Evolutionary conservation across 2,888 invertebrate species (phyloP), one percentile per base, ranked within the genome.

Genomic region (Agrochola lota): DNA sequence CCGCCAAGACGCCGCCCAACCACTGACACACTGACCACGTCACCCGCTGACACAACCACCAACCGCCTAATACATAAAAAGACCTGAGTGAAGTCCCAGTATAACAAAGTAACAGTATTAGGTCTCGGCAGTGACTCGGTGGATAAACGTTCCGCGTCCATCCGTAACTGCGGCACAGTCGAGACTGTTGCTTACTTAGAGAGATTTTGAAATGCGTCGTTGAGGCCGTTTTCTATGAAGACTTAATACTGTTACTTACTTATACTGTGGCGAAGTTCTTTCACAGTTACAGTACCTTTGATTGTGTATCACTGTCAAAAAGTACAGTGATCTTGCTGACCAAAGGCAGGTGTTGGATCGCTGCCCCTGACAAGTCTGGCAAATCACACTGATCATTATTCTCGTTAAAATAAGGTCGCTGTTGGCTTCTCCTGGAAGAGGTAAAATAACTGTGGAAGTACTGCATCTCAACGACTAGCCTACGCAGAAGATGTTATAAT

Each of bases 1-100:
- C 95, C 93, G 95, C 97, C 95, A 96, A 97, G 97, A 94, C 97
- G 91, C 96, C 97, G 93, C 94, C 97, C 93, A 62, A 62, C 30
- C 62, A 62, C 62, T 62, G 62, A 62, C 62, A 62, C 35, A 62
- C 30, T 35, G 30, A 20, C 62, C 62, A 12, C 30, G 20, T 62
- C 62, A 35, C 62, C 62, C 62, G 62, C 62, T 62, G 62, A 62
- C 62, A 9, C 0, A 20, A 62, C 30, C 62, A 62, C 62, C 62
- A 62, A 62, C 30, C 62, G 30, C 62, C 62, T 62, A 30, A 62
- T 9, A 35, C 20, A 9, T 60, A 9, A 60, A 60, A 17, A 20
- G 5, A 11, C 30, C 20, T 17, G 8, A 60, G 8, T 17, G 0
- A 30, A 9, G 8, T 30, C 59, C n/a, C 30, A 60, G 17, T 52